These are phyloP conservation scores for Myripristis jacobus DNA, from an alignment of 2,797 vertebrate genomes.

Conservation along the genomic window DNA sequence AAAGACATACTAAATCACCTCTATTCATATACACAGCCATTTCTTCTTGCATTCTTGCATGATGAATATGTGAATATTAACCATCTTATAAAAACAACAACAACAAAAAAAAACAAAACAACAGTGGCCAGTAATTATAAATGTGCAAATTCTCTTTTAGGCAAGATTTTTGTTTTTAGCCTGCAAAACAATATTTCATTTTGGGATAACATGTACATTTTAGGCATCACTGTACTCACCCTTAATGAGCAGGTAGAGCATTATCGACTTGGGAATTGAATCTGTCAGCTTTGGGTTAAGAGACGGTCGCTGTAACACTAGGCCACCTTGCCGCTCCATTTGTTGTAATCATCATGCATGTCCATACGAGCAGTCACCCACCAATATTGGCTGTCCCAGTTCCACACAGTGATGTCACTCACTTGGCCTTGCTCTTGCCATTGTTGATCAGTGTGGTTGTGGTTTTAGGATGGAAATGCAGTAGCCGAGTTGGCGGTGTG, in stretches of 20 bases:
- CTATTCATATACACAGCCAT: neutral
- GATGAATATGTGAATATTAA: neutral
- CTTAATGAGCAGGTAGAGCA: neutral
- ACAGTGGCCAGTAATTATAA: neutral
- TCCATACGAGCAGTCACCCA: constrained; percentile 34
- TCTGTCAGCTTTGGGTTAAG: neutral
- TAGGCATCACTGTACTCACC: too few species aligned
- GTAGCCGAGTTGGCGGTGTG: constrained; percentile 24
- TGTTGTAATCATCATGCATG: constrained; percentile 5
- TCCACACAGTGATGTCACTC: constrained; percentile 59
- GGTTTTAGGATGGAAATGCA: constrained; percentile 15
- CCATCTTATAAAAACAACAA: neutral
- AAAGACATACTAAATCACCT: neutral
- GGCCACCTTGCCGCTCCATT: neutral
- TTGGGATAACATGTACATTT: neutral
- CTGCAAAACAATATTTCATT: neutral
- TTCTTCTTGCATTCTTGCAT: neutral
- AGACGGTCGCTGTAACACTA: neutral
- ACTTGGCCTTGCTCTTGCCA: constrained; percentile 50
- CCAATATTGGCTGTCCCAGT: constrained; percentile 47
- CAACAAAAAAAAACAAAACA: too few species aligned
- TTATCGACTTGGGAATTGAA: neutral
- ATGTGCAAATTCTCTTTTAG: neutral
- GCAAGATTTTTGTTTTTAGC: too few species aligned
- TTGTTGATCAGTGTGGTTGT: constrained; percentile 34